These are phyloP conservation scores for Melanophora roralis DNA, from an alignment of 2,888 invertebrate genomes.

Conservation along the genomic window DNA sequence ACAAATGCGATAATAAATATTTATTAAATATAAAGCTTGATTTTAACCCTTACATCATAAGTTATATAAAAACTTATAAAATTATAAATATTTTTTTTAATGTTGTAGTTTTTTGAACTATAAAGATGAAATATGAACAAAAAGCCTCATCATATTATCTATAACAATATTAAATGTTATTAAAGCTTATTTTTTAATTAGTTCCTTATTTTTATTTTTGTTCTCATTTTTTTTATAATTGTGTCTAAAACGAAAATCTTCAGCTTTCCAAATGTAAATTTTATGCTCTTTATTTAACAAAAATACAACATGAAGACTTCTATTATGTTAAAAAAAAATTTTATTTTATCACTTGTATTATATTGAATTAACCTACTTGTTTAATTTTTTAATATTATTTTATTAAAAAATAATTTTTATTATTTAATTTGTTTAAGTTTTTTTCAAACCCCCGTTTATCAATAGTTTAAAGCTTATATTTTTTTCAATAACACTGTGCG, in stretches of 20 bases:
- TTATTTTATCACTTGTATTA: background rate
- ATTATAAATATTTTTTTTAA: too few species aligned
- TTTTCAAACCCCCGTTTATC: background rate
- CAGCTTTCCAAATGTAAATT: constrained; percentile 8
- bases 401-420: constrained; percentile 3
- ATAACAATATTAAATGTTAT: too few species aligned
- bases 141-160: too few species aligned
- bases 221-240: background rate
- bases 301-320: constrained; percentile 17
- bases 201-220: too few species aligned
- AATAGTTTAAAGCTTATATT: background rate
- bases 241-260: constrained; percentile 22
- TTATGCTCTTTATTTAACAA: constrained; percentile 20
- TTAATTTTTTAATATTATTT: constrained; percentile 2
- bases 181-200: too few species aligned
- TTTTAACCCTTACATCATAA: too few species aligned
- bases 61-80: too few species aligned
- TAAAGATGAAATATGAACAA: too few species aligned
- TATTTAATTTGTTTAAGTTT: background rate
- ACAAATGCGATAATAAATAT: too few species aligned
- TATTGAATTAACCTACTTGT: background rate
- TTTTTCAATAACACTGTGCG: background rate
- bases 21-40: too few species aligned
- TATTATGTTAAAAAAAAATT: constrained; percentile 6
- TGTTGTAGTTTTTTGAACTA: too few species aligned